phyloP scores from a whole-genome alignment of 1,140 invertebrate genomes.

The Pseudomyrmex flavicornis region DNA sequence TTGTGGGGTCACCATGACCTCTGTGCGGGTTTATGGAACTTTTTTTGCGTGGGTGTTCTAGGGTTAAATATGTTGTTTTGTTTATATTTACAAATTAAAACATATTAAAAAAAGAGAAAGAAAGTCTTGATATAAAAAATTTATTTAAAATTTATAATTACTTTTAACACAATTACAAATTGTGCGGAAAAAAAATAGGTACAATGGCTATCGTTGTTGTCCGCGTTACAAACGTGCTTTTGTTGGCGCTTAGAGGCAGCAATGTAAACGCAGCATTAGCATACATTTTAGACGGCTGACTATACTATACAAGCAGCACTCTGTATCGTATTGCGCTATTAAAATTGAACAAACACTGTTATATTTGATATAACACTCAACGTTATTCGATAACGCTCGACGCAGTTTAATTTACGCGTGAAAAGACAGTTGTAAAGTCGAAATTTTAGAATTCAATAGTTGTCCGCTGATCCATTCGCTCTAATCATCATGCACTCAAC shows the following conservation, averaged over 20 bases:
- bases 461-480: not conserved
- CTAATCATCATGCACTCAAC: too few relatives aligned
- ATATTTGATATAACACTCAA: not conserved
- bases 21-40: too few relatives aligned
- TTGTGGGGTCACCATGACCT: too few relatives aligned
- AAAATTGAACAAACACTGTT: slow-evolving; percentile 24
- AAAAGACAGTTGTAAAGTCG: too few relatives aligned
- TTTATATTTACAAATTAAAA: too few relatives aligned
- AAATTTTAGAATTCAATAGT: too few relatives aligned
- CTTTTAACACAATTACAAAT: not conserved
- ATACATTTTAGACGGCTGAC: slow-evolving; percentile 43
- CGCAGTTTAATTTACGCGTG: slow-evolving; percentile 26
- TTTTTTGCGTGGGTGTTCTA: too few relatives aligned
- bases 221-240: not conserved
- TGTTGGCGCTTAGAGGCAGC: not conserved
- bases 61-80: too few relatives aligned
- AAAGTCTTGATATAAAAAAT: slow-evolving; percentile 7
- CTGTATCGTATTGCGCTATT: slow-evolving; percentile 46
- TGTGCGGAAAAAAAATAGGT: not conserved
- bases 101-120: not conserved
- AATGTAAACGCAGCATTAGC: slow-evolving; percentile 54
- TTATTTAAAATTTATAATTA: slow-evolving; percentile 6
- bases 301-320: slow-evolving; percentile 62
- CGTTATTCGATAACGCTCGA: too few relatives aligned
- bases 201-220: not conserved